phyloP scores from a whole-genome alignment of 2,113 vertebrate species.

The Sinocyclocheilus anophthalmus region DNA sequence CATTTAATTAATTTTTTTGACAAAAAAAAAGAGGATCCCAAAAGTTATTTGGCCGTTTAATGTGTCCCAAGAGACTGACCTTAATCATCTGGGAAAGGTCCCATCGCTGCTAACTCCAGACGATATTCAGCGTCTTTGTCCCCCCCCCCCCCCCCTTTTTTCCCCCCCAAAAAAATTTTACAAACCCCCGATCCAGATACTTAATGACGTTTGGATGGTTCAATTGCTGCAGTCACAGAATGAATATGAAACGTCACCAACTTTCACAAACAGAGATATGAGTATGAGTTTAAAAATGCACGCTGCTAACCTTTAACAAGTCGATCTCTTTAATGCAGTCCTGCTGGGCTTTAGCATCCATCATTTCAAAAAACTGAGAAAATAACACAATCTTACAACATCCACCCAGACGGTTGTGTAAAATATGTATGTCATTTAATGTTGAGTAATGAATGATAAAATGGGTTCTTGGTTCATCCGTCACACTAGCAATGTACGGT shows the following conservation, averaged over 20 bases:
- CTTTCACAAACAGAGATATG: background rate
- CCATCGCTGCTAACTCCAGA: slow-evolving; percentile 93
- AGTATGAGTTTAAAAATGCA: background rate
- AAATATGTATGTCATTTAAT: background rate
- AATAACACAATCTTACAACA: slow-evolving; percentile 3
- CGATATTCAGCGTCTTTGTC: slow-evolving; percentile 95
- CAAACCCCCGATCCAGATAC: slow-evolving; percentile 96
- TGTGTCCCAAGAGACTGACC: slow-evolving; percentile 69
- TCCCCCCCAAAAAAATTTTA: too few species aligned
- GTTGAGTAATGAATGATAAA: background rate
- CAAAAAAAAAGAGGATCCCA: too few species aligned
- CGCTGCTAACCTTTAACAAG: slow-evolving; percentile 84
- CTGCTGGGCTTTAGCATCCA: slow-evolving; percentile 92
- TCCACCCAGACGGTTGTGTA: background rate
- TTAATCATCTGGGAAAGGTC: slow-evolving; percentile 98
- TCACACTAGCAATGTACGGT: background rate
- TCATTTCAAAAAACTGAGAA: slow-evolving; percentile 91
- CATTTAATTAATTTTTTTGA: too few species aligned
- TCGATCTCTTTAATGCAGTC: slow-evolving; percentile 95
- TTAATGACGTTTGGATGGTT: slow-evolving; percentile 98
- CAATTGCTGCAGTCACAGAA: slow-evolving; percentile 82
- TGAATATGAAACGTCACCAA: background rate
- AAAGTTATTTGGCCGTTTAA: background rate
- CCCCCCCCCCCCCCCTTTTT: too few species aligned
- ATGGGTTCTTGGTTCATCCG: background rate